Evolutionary conservation across 2,888 invertebrate species (phyloP).

Genomic region (Drosophila trichaetosa): DNA sequence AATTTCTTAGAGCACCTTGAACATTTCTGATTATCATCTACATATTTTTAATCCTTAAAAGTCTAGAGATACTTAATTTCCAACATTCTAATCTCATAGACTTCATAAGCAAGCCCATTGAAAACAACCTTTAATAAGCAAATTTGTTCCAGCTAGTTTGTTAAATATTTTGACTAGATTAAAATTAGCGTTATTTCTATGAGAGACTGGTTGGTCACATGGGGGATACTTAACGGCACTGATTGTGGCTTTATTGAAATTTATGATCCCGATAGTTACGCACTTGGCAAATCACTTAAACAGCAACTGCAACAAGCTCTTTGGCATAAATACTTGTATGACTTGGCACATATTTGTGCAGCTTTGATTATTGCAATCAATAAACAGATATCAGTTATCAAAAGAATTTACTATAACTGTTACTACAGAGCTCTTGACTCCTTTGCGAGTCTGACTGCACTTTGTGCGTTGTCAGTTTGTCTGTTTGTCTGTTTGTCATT

Average conservation of each 20-base stretch:
- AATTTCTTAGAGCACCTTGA: background rate
- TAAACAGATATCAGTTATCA: background rate
- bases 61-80: background rate
- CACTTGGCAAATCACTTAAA: constrained; percentile 39
- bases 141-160: background rate
- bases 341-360: constrained; percentile 74
- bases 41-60: background rate
- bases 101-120: background rate
- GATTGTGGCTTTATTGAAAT: constrained; percentile 60
- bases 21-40: background rate
- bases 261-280: constrained; percentile 53
- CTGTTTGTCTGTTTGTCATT: constrained; percentile 17
- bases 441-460: constrained; percentile 21
- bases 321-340: constrained; percentile 62
- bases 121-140: background rate
- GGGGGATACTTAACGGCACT: constrained; percentile 18
- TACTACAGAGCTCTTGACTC: background rate
- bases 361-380: constrained; percentile 72
- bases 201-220: constrained; percentile 11
- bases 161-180: background rate
- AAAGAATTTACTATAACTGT: constrained; percentile 13
- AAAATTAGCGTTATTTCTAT: background rate
- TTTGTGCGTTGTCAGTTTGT: constrained; percentile 24
- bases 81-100: background rate
- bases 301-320: constrained; percentile 25